A percentile compares a stretch with the other conserved stretches of the same genome.
Evolutionary conservation across 37 sponge, comb jelly and placozoan species (phyloP).

Genomic region (Spongia lamella): DNA sequence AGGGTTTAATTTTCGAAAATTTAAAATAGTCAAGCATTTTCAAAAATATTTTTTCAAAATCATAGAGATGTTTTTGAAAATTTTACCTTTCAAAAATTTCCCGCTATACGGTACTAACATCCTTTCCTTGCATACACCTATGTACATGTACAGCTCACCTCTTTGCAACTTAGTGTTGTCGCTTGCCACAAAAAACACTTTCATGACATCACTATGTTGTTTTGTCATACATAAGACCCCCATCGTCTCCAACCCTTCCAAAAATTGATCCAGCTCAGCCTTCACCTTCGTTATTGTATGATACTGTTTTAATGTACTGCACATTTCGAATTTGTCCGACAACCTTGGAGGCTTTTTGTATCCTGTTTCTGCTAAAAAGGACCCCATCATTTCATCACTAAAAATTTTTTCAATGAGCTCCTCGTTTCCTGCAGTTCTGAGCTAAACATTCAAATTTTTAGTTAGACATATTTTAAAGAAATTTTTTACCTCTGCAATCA

Average conservation of each 20-base stretch:
- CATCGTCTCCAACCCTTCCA: slow-evolving; percentile 14
- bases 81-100: too few species aligned
- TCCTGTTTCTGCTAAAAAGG: slow-evolving; percentile 14
- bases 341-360: background rate
- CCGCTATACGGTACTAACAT: too few species aligned
- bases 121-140: too few species aligned
- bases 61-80: too few species aligned
- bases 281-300: slow-evolving; percentile 6
- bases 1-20: too few species aligned
- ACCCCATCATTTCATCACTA: background rate
- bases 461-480: background rate
- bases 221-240: background rate
- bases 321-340: background rate
- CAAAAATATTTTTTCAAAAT: too few species aligned
- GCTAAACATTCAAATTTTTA: background rate
- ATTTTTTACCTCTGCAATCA: background rate
- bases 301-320: background rate
- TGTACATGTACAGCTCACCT: too few species aligned
- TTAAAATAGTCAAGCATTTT: too few species aligned
- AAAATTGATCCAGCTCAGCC: slow-evolving; percentile 25
- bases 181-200: background rate
- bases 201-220: slow-evolving; percentile 20
- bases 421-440: slow-evolving; percentile 1
- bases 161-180: too few species aligned
- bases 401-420: background rate